These are phyloP conservation scores for Varecia variegata DNA, from an alignment of 2,797 vertebrate genomes.

Conservation along the genomic window DNA sequence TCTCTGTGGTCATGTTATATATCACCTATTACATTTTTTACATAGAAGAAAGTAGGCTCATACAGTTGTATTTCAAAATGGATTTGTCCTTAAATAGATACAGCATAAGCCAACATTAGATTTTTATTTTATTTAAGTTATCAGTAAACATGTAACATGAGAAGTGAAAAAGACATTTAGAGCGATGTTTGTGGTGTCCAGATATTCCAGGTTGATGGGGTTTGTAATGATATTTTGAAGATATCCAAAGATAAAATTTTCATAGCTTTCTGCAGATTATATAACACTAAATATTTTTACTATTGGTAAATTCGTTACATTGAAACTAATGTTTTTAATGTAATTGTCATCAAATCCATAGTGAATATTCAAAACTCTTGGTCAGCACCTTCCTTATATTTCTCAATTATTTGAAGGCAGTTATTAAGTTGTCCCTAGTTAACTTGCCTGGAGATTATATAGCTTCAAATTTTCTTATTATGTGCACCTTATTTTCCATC, in stretches of 20 bases:
- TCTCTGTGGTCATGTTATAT: neutral
- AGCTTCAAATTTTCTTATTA: slow-evolving; percentile 35
- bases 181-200: neutral
- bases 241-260: neutral
- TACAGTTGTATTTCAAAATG: neutral
- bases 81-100: neutral
- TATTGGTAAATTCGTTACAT: neutral
- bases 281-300: neutral
- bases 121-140: slow-evolving; percentile 39
- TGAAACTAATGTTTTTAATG: slow-evolving; percentile 30
- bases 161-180: neutral
- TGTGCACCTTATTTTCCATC: slow-evolving; percentile 25
- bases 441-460: slow-evolving; percentile 1
- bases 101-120: neutral
- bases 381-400: neutral
- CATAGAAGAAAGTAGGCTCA: neutral
- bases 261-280: neutral
- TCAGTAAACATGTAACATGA: neutral
- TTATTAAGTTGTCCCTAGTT: neutral
- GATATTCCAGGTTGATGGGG: neutral
- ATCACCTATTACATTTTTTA: neutral
- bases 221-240: neutral
- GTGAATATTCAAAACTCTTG: slow-evolving; percentile 4
- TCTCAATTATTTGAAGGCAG: slow-evolving; percentile 43
- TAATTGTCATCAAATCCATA: neutral